These are phyloP conservation scores for Gallinago undulata DNA, from an alignment of 2,113 vertebrate genomes.

Conservation along the genomic window DNA sequence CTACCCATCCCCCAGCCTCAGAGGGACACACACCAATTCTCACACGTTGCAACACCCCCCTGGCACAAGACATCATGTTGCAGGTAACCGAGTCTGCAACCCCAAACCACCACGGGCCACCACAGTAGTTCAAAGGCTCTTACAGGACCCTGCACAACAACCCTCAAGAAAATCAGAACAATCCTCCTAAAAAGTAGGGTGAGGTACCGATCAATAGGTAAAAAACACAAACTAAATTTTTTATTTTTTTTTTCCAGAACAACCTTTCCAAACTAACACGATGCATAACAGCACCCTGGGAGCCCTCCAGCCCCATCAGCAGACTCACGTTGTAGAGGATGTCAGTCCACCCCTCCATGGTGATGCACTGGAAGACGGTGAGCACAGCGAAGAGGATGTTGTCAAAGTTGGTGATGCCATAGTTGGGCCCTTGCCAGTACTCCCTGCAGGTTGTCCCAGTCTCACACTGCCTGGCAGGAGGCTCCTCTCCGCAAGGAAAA, in stretches of 20 bases:
- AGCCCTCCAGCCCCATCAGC: not conserved
- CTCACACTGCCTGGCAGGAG: constrained; percentile 83
- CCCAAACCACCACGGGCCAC: not conserved
- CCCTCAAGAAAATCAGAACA: not conserved
- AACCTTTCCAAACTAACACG: not conserved
- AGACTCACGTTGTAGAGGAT: constrained; percentile 94
- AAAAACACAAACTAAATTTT: not conserved
- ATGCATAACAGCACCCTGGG: not conserved
- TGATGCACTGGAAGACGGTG: constrained; percentile 98
- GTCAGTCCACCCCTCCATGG: constrained; percentile 98
- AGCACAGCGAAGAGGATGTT: constrained; percentile 95
- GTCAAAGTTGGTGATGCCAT: constrained; percentile 97
- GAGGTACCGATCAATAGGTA: not conserved
- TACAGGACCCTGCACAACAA: not conserved
- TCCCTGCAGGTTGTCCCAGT: constrained; percentile 79
- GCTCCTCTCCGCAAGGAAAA: constrained; percentile 87
- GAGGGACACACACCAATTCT: not conserved
- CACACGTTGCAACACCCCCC: not conserved
- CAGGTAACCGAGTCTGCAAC: not conserved
- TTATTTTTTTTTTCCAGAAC: not conserved
- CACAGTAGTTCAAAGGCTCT: not conserved
- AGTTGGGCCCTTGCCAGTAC: constrained; percentile 95
- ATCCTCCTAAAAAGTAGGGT: not conserved
- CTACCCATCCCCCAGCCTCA: too few relatives aligned
- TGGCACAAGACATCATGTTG: not conserved